These are phyloP conservation scores for Pithys albifrons DNA, from an alignment of 2,113 vertebrate species.

Conservation along the genomic window DNA sequence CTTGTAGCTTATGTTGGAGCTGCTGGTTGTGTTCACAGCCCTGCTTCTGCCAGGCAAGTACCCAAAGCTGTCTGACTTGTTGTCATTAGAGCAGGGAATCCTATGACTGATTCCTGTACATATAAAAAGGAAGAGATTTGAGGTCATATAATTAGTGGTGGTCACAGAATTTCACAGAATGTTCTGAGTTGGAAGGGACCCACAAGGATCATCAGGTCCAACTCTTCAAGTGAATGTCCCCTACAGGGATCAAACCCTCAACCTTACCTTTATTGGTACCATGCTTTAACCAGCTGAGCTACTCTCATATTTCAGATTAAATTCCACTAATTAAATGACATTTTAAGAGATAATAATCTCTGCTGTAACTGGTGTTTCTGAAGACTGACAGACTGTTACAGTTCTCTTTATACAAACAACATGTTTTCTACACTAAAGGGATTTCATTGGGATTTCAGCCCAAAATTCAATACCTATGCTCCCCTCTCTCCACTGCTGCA, in stretches of 20 bases:
- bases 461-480: background rate
- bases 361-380: background rate
- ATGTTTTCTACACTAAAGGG: background rate
- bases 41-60: background rate
- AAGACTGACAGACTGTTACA: background rate
- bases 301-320: background rate
- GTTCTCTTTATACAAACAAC: background rate
- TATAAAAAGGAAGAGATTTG: background rate
- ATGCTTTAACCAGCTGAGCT: background rate
- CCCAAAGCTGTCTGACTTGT: background rate
- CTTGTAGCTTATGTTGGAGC: accelerated
- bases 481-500: background rate
- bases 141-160: background rate
- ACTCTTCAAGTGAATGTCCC: background rate
- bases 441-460: background rate
- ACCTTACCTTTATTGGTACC: background rate
- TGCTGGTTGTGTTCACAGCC: background rate
- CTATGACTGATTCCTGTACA: background rate
- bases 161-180: background rate
- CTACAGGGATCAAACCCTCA: background rate
- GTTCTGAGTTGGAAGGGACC: background rate
- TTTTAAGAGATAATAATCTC: background rate
- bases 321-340: background rate
- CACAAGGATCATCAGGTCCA: background rate
- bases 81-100: accelerated